Evolutionary conservation across 2,797 vertebrate species (phyloP), one percentile per base, ranked within the genome.

Genomic region (Cynodonichthys magdalenae): DNA sequence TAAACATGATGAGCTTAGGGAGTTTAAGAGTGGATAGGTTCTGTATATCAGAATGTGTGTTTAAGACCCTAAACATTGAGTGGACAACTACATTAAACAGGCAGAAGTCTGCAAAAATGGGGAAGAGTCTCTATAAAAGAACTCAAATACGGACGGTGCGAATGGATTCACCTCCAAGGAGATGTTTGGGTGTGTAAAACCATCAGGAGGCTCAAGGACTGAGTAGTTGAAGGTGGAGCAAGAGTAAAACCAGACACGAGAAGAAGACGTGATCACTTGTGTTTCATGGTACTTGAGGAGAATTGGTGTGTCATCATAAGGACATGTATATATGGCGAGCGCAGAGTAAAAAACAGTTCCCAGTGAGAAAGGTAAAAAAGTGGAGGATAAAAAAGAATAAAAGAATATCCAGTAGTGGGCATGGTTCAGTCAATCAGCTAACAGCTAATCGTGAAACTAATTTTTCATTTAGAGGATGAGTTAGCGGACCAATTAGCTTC

Each of bases 161-260:
- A 81, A 60, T 44, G 50, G 63, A 63, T 58, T 47, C 53, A 34
- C 55, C 63, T 73, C 78, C 68, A 34, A 39, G 42, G 74, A 74
- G 74, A 72, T 69, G 78, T 72, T 61, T 79, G 81, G 68, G 82
- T 80, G 67, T 82, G 80, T 82, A 71, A 85, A 87, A 82, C 84
- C 79, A 88, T 71, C 54, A 53, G 81, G 81, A 70, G 80, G 81
- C 73, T 89, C 86, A 88, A 84, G 81, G 82, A 67, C 45, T 71
- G 41, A 74, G 74, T 47, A 53, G 74, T 59, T 45, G 45, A 11
- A 24, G 58, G 60, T 24, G 48, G 66, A 47, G 45, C 19, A 72
- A 63, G 61, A 74, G 69, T 15, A 45, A 62, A 74, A 73, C 44
- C 62, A 76, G 75, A 64, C 42, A 47, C 56, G 44, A 49, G 57